Evolutionary conservation across 2,888 invertebrate genomes (phyloP), one percentile per base, ranked within the genome.

Genomic region (Drosophila pegasa): DNA sequence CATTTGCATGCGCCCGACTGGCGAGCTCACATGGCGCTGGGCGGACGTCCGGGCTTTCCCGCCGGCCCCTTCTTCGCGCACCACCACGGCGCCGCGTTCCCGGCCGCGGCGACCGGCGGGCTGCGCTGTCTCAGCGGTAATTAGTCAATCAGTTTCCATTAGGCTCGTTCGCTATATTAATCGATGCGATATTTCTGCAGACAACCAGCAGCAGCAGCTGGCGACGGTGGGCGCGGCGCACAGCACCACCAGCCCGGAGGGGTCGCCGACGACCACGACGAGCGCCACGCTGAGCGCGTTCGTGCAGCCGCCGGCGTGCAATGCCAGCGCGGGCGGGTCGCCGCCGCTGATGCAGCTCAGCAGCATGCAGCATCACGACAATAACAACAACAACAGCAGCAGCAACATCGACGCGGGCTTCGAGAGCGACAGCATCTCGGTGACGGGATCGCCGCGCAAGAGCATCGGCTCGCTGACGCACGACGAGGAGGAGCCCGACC

Each of bases 211-310:
- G 55, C 91, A 89, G 63, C 91, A 67, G 9, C 7, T 91, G 86
- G 89, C 72, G 90, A 85, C 86, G 0, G 80, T 89, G 60, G 89
- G 90, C 0, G 82, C 89, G 18, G 95, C 95, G 35, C 95, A 95
- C 88, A 95, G 95, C 90, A 95, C 95, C 43, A 95, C 95, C 22
- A 95, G 95, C 73, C 95, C 95, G 0, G 94, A 94, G 80, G 94
- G 93, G 48, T 95, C 95, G 0, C 94, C 94, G 2, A 92, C 90
- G 12, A 88, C 90, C 7, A 86, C 89, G 33, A 84, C 87, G 14
- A 89, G 87, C 10, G 79, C 79, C 1, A 77, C 80, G 7, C 60
- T 85, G 6, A 83, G 85, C 37, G 88, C 89, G 0, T 76, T 81
- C 10, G 78, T 74, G 8, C 84, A 78, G 56, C 87, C 87, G 3